Evolutionary conservation across 1,140 invertebrate species (phyloP).

Genomic region (Metaphire vulgaris): DNA sequence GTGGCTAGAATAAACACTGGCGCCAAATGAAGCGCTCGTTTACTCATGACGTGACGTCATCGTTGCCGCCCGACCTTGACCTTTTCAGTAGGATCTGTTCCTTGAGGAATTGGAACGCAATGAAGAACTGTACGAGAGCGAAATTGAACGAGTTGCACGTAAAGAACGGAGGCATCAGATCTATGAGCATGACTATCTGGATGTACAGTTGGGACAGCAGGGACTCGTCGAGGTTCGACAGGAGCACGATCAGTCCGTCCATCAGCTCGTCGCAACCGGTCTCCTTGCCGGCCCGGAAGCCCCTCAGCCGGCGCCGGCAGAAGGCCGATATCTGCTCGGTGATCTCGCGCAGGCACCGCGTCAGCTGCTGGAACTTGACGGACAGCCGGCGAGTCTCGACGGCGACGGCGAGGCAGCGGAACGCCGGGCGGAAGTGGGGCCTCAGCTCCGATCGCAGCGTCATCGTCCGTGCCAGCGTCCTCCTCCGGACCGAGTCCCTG

Average conservation of each 20-base stretch:
- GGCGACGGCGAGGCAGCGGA: background rate
- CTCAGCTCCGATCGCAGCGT: background rate
- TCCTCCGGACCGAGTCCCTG: background rate
- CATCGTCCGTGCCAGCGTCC: background rate
- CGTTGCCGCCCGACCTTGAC: no score
- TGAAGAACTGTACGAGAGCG: constrained; percentile 23
- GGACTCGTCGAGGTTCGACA: constrained; percentile 10
- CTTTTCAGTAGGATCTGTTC: constrained; percentile 17
- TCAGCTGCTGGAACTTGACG: constrained; percentile 19
- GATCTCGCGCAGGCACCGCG: constrained; percentile 22
- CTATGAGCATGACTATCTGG: constrained; percentile 12
- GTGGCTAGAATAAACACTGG: no score
- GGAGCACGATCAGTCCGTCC: constrained; percentile 16
- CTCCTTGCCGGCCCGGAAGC: background rate
- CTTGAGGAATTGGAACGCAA: constrained; percentile 23
- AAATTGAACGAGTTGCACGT: constrained; percentile 9
- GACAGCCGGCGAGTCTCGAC: constrained; percentile 14
- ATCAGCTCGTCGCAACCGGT: constrained; percentile 22
- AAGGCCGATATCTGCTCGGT: background rate
- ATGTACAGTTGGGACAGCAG: background rate
- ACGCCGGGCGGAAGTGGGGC: background rate
- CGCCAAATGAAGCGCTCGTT: no score
- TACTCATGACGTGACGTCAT: no score
- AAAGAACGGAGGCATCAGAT: constrained; percentile 24
- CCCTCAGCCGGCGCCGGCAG: background rate